Evolutionary conservation across 2,113 vertebrate species (phyloP).

Genomic region (Casuarius casuarius): DNA sequence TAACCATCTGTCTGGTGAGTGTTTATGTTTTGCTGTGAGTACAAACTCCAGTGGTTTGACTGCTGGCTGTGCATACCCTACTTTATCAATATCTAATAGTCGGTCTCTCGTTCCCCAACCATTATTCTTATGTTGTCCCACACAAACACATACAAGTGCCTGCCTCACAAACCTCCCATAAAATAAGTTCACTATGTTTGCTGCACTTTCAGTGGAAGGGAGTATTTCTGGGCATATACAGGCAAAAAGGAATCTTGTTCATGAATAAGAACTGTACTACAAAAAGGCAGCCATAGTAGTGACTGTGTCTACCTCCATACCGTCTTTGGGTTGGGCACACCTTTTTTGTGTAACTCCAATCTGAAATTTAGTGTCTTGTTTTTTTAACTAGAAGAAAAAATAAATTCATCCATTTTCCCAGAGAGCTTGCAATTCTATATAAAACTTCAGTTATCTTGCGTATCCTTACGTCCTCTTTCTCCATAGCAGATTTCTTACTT

Average conservation of each 20-base stretch:
- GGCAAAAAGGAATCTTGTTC: neutral
- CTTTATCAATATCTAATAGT: neutral
- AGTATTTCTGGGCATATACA: neutral
- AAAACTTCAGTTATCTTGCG: neutral
- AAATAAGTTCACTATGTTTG: neutral
- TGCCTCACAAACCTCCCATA: neutral
- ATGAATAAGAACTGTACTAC: neutral
- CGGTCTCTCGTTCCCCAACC: neutral
- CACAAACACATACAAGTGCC: neutral
- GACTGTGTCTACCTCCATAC: neutral
- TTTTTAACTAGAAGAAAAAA: neutral
- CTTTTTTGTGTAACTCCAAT: neutral
- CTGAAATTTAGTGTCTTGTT: neutral
- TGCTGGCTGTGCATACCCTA: accelerated
- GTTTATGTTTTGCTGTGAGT: neutral
- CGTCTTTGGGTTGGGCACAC: neutral
- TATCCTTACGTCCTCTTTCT: neutral
- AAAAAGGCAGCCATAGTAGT: neutral
- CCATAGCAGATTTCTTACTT: neutral
- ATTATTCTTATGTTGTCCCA: neutral
- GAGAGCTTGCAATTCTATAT: neutral
- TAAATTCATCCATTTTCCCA: neutral
- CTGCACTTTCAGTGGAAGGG: neutral
- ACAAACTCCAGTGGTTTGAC: neutral
- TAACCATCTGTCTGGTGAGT: neutral